Conservation (phyloP, 2,888 invertebrate genomes). For the Himalopsyche japonica region DNA sequence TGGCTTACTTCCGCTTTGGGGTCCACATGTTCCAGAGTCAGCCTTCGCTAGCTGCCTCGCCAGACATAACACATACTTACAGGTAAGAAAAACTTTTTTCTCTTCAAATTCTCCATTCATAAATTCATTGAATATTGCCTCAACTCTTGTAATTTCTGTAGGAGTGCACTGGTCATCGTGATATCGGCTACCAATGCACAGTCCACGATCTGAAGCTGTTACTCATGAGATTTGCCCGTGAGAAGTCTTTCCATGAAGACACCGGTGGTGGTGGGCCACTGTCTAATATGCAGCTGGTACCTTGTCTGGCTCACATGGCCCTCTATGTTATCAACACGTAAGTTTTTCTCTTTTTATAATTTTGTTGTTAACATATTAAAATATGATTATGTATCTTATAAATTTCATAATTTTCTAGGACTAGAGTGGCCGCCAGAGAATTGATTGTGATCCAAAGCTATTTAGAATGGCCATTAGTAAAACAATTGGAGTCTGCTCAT, state of each 20-base stretch:
- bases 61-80: slow-evolving; percentile 85
- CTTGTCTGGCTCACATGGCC: slow-evolving; percentile 92
- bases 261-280: slow-evolving; percentile 96
- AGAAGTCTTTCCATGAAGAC: slow-evolving; percentile 96
- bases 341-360: slow-evolving; percentile 45
- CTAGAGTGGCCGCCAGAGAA: slow-evolving; percentile 76
- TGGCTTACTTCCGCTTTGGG: slow-evolving; percentile 94
- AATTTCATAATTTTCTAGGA: slow-evolving; percentile 51
- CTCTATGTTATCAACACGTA: slow-evolving; percentile 91
- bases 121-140: not conserved
- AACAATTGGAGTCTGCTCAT: slow-evolving; percentile 80
- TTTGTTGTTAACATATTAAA: too few relatives aligned
- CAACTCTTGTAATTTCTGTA: slow-evolving; percentile 44
- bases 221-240: slow-evolving; percentile 86
- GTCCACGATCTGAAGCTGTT: slow-evolving; percentile 92
- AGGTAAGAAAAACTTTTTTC: slow-evolving; percentile 47
- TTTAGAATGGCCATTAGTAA: slow-evolving; percentile 65
- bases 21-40: slow-evolving; percentile 90
- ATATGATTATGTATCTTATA: slow-evolving; percentile 7
- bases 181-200: slow-evolving; percentile 79
- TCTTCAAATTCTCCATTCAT: too few relatives aligned
- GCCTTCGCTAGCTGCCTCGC: slow-evolving; percentile 93
- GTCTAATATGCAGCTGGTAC: slow-evolving; percentile 95
- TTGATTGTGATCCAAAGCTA: slow-evolving; percentile 75
- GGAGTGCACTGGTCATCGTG: slow-evolving; percentile 73